phyloP scores from a whole-genome alignment of 1,140 invertebrate species.

The Dreissena polymorpha region DNA sequence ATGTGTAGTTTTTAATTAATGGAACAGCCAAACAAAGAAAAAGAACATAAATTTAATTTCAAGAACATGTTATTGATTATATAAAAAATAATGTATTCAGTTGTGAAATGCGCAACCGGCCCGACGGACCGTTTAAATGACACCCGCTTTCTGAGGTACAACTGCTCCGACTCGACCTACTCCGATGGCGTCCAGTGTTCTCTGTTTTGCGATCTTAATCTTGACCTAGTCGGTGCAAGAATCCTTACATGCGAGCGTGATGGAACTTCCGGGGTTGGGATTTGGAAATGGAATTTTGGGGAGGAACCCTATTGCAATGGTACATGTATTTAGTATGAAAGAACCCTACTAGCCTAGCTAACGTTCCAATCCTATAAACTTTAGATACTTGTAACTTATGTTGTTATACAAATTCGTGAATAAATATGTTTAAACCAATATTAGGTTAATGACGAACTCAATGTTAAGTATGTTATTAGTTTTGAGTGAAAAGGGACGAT shows the following conservation, averaged over 20 bases:
- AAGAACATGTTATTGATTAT: too few species aligned
- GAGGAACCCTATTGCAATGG: conserved; percentile 27
- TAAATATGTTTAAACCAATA: too few species aligned
- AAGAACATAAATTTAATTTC: too few species aligned
- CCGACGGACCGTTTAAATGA: conserved; percentile 15
- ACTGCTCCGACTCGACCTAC: conserved; percentile 18
- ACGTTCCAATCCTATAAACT: too few species aligned
- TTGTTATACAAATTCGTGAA: not conserved
- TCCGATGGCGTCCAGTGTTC: conserved; percentile 22
- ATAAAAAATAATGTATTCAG: not conserved
- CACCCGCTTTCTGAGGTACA: conserved; percentile 15
- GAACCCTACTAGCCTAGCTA: too few species aligned
- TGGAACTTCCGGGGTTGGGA: not conserved
- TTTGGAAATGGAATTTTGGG: conserved; percentile 24
- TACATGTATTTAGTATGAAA: too few species aligned
- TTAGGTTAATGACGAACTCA: too few species aligned
- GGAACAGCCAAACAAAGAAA: too few species aligned
- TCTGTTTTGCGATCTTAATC: conserved; percentile 12
- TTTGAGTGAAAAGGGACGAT: too few species aligned
- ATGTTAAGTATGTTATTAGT: too few species aligned
- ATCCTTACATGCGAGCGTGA: conserved; percentile 30
- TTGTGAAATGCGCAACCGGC: conserved; percentile 14
- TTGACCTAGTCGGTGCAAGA: conserved; percentile 4
- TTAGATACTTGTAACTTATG: not conserved
- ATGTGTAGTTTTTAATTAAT: too few species aligned